Conservation (phyloP, 2,113 vertebrate species). For the Prunella himalayana region DNA sequence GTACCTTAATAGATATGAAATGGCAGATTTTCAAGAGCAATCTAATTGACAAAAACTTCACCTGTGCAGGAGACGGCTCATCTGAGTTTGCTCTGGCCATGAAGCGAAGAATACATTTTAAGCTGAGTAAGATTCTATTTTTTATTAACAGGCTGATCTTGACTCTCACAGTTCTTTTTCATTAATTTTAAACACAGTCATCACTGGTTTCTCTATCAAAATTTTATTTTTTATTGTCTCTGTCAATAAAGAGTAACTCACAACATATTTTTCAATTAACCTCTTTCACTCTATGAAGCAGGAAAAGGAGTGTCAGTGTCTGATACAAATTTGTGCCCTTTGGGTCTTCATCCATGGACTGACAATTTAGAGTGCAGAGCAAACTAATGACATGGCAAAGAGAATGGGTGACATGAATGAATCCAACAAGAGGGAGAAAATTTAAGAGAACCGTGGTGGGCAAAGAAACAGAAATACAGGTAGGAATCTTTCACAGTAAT, state of each 20-base stretch:
- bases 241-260: background rate
- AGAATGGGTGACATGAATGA: background rate
- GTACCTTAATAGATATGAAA: background rate
- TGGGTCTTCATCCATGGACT: background rate
- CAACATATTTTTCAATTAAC: background rate
- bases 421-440: background rate
- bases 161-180: background rate
- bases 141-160: background rate
- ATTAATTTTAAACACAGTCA: background rate
- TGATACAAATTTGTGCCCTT: background rate
- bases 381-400: background rate
- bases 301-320: background rate
- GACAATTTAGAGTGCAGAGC: background rate
- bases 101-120: background rate
- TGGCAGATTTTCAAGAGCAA: background rate
- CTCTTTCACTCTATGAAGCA: background rate
- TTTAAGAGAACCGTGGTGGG: background rate
- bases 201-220: background rate
- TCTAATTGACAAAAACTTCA: background rate
- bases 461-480: background rate
- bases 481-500: background rate
- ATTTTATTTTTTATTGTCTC: background rate
- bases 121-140: background rate
- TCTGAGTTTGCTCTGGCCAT: background rate
- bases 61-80: rapidly evolving